These are phyloP conservation scores for Antheraea mylitta DNA, from an alignment of 1,140 invertebrate species.

Conservation along the genomic window DNA sequence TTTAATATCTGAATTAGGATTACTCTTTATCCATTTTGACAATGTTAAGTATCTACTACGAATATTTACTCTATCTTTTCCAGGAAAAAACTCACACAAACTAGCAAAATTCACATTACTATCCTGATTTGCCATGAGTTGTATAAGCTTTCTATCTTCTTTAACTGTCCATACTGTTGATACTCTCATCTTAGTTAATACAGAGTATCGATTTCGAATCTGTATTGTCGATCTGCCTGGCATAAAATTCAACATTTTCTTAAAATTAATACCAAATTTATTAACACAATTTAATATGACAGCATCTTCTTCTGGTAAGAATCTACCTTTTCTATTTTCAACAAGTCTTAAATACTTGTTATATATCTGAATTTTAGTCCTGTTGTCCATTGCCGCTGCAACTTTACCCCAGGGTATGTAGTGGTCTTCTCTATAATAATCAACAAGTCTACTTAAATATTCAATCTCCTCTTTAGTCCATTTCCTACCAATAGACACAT, in stretches of 20 bases:
- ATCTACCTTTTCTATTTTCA: slow-evolving; percentile 80
- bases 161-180: slow-evolving; percentile 62
- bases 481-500: slow-evolving; percentile 48
- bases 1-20: slow-evolving; percentile 53
- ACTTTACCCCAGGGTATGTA: slow-evolving; percentile 84
- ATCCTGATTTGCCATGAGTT: slow-evolving; percentile 59
- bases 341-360: slow-evolving; percentile 76
- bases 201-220: slow-evolving; percentile 48
- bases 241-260: slow-evolving; percentile 48
- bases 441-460: slow-evolving; percentile 76
- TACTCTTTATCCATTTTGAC: slow-evolving; percentile 56
- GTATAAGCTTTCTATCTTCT: slow-evolving; percentile 61
- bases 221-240: slow-evolving; percentile 56
- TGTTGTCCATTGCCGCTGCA: slow-evolving; percentile 79
- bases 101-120: slow-evolving; percentile 46
- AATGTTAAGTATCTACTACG: slow-evolving; percentile 56
- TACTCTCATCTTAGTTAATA: slow-evolving; percentile 44
- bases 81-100: slow-evolving; percentile 52
- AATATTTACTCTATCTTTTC: slow-evolving; percentile 53
- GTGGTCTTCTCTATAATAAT: slow-evolving; percentile 79
- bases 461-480: slow-evolving; percentile 83
- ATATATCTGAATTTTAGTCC: slow-evolving; percentile 83
- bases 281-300: slow-evolving; percentile 79
- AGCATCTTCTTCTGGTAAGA: slow-evolving; percentile 81
- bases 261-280: slow-evolving; percentile 81